Percentiles rank a stretch among this genome's conserved stretches.
Evolutionary conservation across 92 coral and sea anemone genomes (phyloP).

Genomic region (Epizoanthus rinbou): DNA sequence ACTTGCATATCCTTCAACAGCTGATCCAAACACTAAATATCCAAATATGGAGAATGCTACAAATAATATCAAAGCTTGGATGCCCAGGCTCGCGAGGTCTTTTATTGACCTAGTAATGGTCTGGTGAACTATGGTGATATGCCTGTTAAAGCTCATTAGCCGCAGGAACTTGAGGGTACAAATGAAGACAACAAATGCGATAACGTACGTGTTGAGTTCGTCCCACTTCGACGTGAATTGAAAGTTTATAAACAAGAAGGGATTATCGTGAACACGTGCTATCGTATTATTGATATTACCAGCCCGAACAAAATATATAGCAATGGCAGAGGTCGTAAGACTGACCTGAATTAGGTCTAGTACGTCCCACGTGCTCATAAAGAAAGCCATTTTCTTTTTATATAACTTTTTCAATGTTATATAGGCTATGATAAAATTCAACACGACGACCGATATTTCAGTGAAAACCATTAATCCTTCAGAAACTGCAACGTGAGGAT

Average conservation of each 20-base stretch:
- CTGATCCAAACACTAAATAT: conserved; percentile 43
- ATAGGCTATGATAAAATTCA: conserved; percentile 41
- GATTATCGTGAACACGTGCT: conserved; percentile 42
- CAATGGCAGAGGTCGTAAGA: conserved; percentile 38
- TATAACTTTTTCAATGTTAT: conserved; percentile 35
- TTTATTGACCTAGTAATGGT: conserved; percentile 24
- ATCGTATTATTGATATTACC: conserved; percentile 38
- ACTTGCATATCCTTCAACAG: conserved; percentile 39
- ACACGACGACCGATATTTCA: conserved; percentile 36
- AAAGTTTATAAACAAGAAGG: conserved; percentile 49
- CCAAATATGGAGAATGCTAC: conserved; percentile 26
- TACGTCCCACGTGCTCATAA: conserved; percentile 35
- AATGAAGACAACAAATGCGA: conserved; percentile 45
- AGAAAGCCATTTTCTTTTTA: conserved; percentile 41
- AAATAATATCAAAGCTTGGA: conserved; percentile 45
- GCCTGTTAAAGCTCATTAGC: conserved; percentile 49
- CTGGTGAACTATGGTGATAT: conserved; percentile 37
- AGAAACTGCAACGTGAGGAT: conserved; percentile 44
- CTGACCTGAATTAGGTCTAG: conserved; percentile 30
- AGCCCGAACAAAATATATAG: conserved; percentile 26
- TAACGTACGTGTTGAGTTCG: conserved; percentile 43
- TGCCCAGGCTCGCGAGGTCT: conserved; percentile 22
- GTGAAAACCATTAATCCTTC: conserved; percentile 30
- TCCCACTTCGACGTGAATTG: conserved; percentile 51
- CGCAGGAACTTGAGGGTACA: conserved; percentile 38